Evolutionary conservation across 1,140 invertebrate genomes (phyloP).

Genomic region (Branchinecta lindahli): DNA sequence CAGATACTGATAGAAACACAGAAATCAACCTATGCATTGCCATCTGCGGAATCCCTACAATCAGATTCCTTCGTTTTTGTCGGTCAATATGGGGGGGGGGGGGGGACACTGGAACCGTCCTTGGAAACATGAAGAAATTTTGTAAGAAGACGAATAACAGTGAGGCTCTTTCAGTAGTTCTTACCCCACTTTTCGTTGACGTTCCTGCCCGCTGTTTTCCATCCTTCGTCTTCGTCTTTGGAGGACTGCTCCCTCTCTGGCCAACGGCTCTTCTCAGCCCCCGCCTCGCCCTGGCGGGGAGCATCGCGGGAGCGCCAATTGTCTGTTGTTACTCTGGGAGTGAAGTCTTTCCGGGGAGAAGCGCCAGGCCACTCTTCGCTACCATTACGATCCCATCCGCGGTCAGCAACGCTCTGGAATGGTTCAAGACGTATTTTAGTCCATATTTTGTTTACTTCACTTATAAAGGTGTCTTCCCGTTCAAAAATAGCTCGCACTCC

Average conservation of each 20-base stretch:
- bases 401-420: conserved; percentile 30
- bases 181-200: conserved; percentile 39
- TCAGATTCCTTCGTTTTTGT: too few species aligned
- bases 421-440: too few species aligned
- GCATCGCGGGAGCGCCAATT: conserved; percentile 27
- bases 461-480: too few species aligned
- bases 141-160: neutral
- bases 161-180: conserved; percentile 30
- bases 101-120: too few species aligned
- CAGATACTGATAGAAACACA: too few species aligned
- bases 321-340: conserved; percentile 32
- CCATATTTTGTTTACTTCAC: too few species aligned
- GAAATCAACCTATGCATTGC: too few species aligned
- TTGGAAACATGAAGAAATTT: too few species aligned
- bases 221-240: conserved; percentile 43
- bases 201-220: conserved; percentile 34
- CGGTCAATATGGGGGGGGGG: too few species aligned
- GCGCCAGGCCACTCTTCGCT: conserved; percentile 25
- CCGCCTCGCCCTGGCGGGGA: conserved; percentile 24
- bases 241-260: conserved; percentile 32
- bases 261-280: conserved; percentile 42
- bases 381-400: conserved; percentile 36
- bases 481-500: too few species aligned
- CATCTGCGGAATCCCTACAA: too few species aligned
- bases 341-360: conserved; percentile 26